Evolutionary conservation across 2,797 vertebrate genomes (phyloP).

Genomic region (Pipistrellus nathusii): DNA sequence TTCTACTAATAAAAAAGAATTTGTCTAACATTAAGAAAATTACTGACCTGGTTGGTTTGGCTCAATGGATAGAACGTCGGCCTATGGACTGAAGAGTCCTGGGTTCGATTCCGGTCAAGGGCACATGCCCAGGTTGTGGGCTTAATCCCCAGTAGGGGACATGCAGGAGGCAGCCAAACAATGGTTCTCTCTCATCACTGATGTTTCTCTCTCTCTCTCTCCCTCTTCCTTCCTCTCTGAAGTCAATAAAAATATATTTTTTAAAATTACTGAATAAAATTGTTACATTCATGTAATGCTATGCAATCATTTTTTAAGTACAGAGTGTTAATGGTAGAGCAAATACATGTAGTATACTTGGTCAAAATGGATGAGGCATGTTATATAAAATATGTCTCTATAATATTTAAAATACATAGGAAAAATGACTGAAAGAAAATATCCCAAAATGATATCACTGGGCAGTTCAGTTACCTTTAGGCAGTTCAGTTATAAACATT

Average conservation of each 20-base stretch:
- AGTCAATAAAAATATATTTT: too few relatives aligned
- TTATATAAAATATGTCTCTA: background rate
- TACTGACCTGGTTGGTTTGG: background rate
- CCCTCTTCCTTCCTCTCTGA: too few relatives aligned
- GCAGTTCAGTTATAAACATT: background rate
- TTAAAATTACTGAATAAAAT: background rate
- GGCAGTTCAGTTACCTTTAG: background rate
- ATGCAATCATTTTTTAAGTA: conserved; percentile 31
- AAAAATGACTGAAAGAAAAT: conserved; percentile 29
- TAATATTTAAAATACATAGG: conserved; percentile 36
- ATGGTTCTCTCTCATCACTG: too few relatives aligned
- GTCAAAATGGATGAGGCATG: background rate
- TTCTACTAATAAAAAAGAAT: conserved; percentile 44
- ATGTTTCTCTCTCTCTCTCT: too few relatives aligned
- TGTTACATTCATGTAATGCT: background rate
- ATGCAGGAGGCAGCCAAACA: too few relatives aligned
- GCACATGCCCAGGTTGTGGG: too few relatives aligned
- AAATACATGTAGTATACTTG: background rate
- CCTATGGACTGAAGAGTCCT: too few relatives aligned
- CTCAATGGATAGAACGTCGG: too few relatives aligned
- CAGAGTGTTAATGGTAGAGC: background rate
- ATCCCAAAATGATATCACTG: too few relatives aligned
- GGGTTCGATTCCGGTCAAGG: too few relatives aligned
- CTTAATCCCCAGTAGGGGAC: too few relatives aligned
- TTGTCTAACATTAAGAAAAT: background rate